Base-by-base conservation (phyloP, 2,888 invertebrate genomes). In the Encarsia formosa region DNA sequence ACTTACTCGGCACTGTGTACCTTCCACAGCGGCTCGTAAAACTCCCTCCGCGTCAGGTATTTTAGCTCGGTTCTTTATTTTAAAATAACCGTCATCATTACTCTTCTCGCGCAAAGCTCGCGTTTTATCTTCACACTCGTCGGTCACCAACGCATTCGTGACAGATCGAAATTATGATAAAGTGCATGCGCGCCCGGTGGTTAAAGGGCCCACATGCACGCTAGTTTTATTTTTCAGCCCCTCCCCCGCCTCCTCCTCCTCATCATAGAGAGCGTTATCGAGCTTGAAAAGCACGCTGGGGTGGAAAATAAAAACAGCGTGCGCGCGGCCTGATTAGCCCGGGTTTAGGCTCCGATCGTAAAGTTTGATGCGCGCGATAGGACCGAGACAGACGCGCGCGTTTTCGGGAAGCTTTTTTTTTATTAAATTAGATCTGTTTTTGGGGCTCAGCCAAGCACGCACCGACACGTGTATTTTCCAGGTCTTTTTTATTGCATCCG, bases 131-230 rank as follows among this genome's bases (percentile, higher is more conserved):
- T 55, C 55, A 51, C 51, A 55, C 55, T 55, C 37, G 40, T 8
- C 23, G 34, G 31, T 19, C 38, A 11, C 19, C 34, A 39, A 34
- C 34, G 37, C 29, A 52, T 56, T 52, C 49, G 52, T 56, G 55
- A 56, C 46, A 52, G 55, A 56, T 56, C 46, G 42, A 32, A 56
- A 46, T 56, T 52, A 56, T 29, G 52, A 52, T 52, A 47, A 52
- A 26, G 6, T 15, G 13, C n/a, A n/a, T n/a, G n/a, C n/a, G n/a
- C n/a, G n/a, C n/a, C n/a, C n/a, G n/a, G n/a, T n/a, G n/a, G n/a
- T n/a, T n/a, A n/a, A n/a, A n/a, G n/a, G n/a, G n/a, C n/a, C n/a
- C n/a, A n/a, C n/a, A n/a, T n/a, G n/a, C n/a, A n/a, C n/a, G n/a
- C n/a, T n/a, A n/a, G n/a, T n/a, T n/a, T n/a, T n/a, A n/a, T n/a